These are phyloP conservation scores for Hydractinia echinata DNA, from an alignment of 30 jellyfish, hydroid and myxozoan species.

Conservation along the genomic window DNA sequence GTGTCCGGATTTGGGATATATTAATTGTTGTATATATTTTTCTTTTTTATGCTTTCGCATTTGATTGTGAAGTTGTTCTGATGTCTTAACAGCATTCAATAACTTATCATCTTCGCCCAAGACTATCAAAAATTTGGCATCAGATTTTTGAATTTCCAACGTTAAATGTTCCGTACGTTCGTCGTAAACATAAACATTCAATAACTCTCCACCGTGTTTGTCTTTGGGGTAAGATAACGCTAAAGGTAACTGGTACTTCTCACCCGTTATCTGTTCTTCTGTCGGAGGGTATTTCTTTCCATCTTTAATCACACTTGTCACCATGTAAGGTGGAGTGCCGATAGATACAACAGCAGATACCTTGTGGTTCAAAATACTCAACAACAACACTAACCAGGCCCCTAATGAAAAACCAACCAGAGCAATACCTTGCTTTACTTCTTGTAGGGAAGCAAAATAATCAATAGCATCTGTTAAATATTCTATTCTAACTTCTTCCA, in stretches of 20 bases:
- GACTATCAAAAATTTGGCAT: constrained; percentile 12
- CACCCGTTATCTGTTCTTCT: neutral
- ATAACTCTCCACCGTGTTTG: neutral
- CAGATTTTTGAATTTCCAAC: constrained; percentile 14
- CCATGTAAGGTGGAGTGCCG: neutral
- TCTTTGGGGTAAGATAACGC: neutral
- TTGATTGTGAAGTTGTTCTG: neutral
- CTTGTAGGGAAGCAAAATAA: constrained; percentile 40
- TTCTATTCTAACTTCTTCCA: constrained; percentile 35
- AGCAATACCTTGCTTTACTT: constrained; percentile 48
- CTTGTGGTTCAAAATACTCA: neutral
- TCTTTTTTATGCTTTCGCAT: constrained; percentile 6
- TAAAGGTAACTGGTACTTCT: neutral
- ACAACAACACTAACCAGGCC: constrained; percentile 26
- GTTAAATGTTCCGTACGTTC: neutral
- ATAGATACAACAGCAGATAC: constrained; percentile 45
- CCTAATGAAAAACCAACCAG: constrained; percentile 47
- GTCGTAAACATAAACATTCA: neutral
- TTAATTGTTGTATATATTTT: neutral
- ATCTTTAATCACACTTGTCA: neutral
- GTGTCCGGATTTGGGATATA: constrained; percentile 67
- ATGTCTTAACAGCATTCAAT: constrained; percentile 9
- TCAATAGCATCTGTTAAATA: constrained; percentile 54
- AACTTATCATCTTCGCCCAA: constrained; percentile 25
- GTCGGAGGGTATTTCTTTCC: constrained; percentile 2